Evolutionary conservation across 2,888 invertebrate species (phyloP).

Genomic region (Drosophila prolongata): DNA sequence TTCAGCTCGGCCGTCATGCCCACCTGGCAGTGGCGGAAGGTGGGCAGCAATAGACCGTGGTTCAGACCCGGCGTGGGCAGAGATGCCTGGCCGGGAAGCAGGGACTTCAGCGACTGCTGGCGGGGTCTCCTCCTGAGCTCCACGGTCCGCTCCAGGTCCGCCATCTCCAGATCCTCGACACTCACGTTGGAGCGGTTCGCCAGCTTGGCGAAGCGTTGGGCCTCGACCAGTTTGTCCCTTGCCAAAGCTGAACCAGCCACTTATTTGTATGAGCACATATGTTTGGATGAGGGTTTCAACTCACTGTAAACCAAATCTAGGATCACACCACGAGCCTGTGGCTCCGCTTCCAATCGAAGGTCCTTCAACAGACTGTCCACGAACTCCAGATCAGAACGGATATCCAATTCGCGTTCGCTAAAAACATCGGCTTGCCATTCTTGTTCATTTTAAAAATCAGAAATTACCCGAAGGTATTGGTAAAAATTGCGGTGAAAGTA

Average conservation of each 20-base stretch:
- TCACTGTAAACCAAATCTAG: conserved; percentile 15
- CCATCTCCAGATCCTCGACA: conserved; percentile 8
- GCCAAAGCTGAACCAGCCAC: conserved; percentile 4
- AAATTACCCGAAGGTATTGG: no score
- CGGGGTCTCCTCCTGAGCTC: background rate
- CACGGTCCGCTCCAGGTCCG: background rate
- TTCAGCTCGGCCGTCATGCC: background rate
- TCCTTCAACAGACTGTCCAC: background rate
- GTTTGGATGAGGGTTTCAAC: background rate
- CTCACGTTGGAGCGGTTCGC: conserved; percentile 6
- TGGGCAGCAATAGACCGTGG: conserved; percentile 17
- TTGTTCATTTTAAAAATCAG: no score
- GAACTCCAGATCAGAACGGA: background rate
- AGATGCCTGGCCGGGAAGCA: background rate
- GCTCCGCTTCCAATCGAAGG: background rate
- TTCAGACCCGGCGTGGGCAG: conserved; percentile 1
- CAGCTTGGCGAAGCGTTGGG: conserved; percentile 1
- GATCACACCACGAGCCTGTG: background rate
- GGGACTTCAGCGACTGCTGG: background rate
- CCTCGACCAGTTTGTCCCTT: conserved; percentile 13
- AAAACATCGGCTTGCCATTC: no score
- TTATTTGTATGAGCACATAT: background rate
- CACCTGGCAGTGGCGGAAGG: conserved; percentile 17
- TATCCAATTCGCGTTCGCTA: conserved; percentile 1
- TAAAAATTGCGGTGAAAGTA: no score